Evolutionary conservation across 2,113 vertebrate species (phyloP).

Genomic region (Atractosteus spatula): DNA sequence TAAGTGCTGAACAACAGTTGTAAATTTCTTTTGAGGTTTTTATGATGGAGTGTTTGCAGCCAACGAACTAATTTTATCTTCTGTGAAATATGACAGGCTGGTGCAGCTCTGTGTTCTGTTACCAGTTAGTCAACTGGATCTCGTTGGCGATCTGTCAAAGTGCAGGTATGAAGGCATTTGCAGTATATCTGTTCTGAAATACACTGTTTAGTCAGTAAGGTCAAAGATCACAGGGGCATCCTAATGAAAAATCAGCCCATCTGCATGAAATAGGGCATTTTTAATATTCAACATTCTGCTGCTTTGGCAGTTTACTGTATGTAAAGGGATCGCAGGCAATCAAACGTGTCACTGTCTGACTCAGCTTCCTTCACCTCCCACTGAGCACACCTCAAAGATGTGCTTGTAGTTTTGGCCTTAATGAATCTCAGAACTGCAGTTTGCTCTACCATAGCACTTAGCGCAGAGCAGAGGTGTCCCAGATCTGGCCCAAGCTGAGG

Average conservation of each 20-base stretch:
- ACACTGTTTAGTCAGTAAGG: neutral
- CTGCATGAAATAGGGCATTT: too few species aligned
- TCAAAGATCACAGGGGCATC: neutral
- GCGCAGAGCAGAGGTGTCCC: neutral
- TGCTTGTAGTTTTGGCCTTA: constrained; percentile 1
- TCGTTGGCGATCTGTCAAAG: neutral
- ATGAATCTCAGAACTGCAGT: neutral
- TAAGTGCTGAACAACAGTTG: constrained; percentile 48
- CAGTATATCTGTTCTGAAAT: too few species aligned
- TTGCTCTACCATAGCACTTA: neutral
- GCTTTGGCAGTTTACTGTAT: too few species aligned
- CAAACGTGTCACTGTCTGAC: too few species aligned
- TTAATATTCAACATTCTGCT: too few species aligned
- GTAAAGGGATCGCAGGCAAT: too few species aligned
- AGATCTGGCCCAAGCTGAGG: too few species aligned
- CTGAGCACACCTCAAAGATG: neutral
- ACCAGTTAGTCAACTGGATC: too few species aligned
- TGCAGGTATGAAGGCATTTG: neutral
- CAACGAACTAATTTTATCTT: constrained; percentile 63
- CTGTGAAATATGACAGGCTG: constrained; percentile 43
- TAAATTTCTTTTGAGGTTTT: constrained; percentile 62
- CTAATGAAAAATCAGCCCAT: too few species aligned
- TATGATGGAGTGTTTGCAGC: constrained; percentile 64
- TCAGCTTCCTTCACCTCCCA: constrained; percentile 2
- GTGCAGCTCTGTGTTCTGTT: too few species aligned